These are phyloP conservation scores for Microtus montanus DNA, from an alignment of 2,113 vertebrate species.

Conservation along the genomic window DNA sequence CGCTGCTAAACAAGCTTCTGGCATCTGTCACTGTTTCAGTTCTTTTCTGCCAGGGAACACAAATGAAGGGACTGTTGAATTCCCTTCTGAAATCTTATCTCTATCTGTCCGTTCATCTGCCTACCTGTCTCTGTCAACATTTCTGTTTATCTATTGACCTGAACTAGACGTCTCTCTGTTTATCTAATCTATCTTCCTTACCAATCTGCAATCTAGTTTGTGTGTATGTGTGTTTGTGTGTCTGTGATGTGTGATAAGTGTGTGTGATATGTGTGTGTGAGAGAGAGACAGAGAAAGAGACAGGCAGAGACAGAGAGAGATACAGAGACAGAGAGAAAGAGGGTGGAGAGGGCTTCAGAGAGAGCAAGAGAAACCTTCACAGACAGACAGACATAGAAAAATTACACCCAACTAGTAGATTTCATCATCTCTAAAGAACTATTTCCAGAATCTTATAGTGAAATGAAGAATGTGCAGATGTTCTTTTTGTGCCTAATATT, in stretches of 20 bases:
- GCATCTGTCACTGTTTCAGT: background rate
- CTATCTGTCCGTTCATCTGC: background rate
- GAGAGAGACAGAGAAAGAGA: too few species aligned
- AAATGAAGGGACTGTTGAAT: background rate
- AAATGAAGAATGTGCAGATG: background rate
- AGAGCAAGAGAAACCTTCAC: background rate
- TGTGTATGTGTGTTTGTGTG: background rate
- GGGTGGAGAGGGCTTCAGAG: background rate
- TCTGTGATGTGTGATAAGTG: too few species aligned
- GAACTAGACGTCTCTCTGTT: background rate
- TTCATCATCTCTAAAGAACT: background rate
- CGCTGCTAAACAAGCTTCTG: background rate
- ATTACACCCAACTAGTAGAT: background rate
- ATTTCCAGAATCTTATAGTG: background rate
- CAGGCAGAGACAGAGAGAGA: too few species aligned
- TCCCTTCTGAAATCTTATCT: background rate
- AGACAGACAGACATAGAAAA: background rate
- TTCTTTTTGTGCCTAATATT: background rate
- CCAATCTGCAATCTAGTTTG: background rate
- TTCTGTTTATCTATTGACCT: background rate
- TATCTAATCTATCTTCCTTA: background rate
- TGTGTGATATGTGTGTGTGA: too few species aligned
- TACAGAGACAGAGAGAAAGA: background rate
- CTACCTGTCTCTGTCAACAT: background rate
- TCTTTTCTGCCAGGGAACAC: background rate